Evolutionary conservation across 2,113 vertebrate genomes (phyloP), one percentile per base, ranked within the genome.

Genomic region (Orcinus orca): DNA sequence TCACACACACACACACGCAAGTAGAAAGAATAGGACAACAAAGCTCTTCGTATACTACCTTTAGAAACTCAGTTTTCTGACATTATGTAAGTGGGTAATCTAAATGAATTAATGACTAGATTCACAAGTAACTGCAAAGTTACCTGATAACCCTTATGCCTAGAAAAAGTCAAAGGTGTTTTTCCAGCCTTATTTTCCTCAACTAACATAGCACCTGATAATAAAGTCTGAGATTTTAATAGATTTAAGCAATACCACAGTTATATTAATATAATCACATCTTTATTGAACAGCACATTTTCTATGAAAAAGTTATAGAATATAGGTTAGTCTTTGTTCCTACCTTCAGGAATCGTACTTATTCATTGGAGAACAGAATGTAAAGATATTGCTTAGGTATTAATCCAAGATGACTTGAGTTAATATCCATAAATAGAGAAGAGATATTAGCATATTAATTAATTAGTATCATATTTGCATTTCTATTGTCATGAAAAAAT

Each of bases 401-500:
- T 79, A 68, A 26, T 58, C 7, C 36, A 93, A 89, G 21, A 36
- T 62, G 60, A 77, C 15, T 90, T 63, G 17, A 85, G 73, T 87
- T 91, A 58, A 73, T 92, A 93, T 86, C 58, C 96, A 84, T 95
- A 91, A 91, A 94, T 88, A 93, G 73, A 71, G 50, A 93, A 63
- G 15, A 83, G 5, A 17, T 88, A 95, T 95, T 96, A 88, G 68
- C 70, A 81, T 95, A 93, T 93, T 95, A 83, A 77, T 62, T 86
- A 91, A 93, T 95, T 95, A 92, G 31, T 41, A 53, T 82, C 15
- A 88, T 65, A 96, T 84, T 96, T 98, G 87, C 63, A 97, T 97
- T 97, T 96, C 74, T 87, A 83, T 95, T 96, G 83, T 96, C 79
- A 96, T 90, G 50, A 94, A 94, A 93, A 95, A 95, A 94, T 93